These are phyloP conservation scores for Zeugodacus cucurbitae DNA, from an alignment of 1,140 invertebrate species.

Conservation along the genomic window DNA sequence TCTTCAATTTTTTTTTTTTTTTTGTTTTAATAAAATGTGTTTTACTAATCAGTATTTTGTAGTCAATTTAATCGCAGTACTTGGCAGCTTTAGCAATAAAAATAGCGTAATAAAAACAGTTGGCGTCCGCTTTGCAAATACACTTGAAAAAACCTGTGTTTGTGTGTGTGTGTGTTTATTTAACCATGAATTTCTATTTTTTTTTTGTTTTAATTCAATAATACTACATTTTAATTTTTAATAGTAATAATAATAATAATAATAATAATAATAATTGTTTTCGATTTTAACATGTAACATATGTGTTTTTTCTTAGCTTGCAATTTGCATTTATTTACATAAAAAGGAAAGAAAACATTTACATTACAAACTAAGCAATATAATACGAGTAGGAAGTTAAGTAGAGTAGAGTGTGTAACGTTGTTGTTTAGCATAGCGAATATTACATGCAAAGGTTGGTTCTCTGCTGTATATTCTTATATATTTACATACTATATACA, in stretches of 20 bases:
- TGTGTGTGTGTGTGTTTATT: slow-evolving; percentile 16
- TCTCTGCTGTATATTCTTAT: neutral
- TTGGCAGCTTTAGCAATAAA: neutral
- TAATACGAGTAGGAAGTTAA: neutral
- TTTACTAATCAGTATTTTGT: neutral
- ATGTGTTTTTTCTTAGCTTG: slow-evolving; percentile 1
- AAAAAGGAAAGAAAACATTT: slow-evolving; percentile 5
- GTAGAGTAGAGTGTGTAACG: neutral
- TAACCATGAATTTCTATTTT: slow-evolving; percentile 6
- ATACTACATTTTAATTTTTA: slow-evolving; percentile 54
- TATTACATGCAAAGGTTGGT: neutral
- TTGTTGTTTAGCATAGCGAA: neutral
- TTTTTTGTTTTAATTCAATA: slow-evolving; percentile 61
- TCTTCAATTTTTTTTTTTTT: too few relatives aligned
- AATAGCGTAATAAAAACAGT: neutral
- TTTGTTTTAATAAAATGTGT: neutral
- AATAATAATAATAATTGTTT: slow-evolving; percentile 34
- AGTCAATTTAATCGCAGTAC: neutral
- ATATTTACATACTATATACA: neutral
- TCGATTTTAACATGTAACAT: slow-evolving; percentile 26
- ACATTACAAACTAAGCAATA: slow-evolving; percentile 27
- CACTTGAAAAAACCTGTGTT: neutral
- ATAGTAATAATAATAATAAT: neutral
- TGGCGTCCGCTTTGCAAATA: neutral
- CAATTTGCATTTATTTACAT: slow-evolving; percentile 34